A percentile compares a stretch with the other conserved stretches of the same genome.
These are phyloP conservation scores for Homarus americanus DNA, from an alignment of 1,140 invertebrate genomes.

Conservation along the genomic window DNA sequence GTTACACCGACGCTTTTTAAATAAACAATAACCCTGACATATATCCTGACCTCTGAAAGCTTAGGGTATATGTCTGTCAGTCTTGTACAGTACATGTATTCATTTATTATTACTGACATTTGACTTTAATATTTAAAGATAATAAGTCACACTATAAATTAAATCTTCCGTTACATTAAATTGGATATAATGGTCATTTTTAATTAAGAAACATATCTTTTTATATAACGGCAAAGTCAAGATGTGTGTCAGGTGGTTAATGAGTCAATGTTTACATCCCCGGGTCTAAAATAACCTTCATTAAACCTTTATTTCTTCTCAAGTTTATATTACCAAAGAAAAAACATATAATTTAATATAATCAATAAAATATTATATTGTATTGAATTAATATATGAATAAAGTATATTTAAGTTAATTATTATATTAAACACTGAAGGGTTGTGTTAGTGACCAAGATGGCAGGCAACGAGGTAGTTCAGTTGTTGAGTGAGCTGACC, in stretches of 20 bases:
- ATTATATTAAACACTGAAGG: neutral
- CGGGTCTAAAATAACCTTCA: neutral
- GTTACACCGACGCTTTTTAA: no score
- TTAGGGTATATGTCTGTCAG: no score
- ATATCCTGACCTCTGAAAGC: no score
- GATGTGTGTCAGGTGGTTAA: neutral
- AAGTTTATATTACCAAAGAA: neutral
- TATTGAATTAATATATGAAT: neutral
- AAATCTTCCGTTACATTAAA: no score
- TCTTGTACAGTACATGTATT: no score
- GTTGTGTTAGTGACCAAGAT: neutral
- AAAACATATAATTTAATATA: neutral
- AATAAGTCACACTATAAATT: no score
- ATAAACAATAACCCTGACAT: no score
- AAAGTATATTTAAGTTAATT: neutral
- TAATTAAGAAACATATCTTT: no score
- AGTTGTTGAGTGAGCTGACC: conserved; percentile 28
- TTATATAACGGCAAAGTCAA: neutral
- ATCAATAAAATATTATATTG: no score
- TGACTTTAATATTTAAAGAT: no score
- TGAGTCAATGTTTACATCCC: neutral
- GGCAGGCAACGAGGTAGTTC: conserved; percentile 22
- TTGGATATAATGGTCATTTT: no score
- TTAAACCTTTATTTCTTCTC: neutral
- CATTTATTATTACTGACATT: no score